These are phyloP conservation scores for Oceanites oceanicus DNA, from an alignment of 2,113 vertebrate species.

Conservation along the genomic window DNA sequence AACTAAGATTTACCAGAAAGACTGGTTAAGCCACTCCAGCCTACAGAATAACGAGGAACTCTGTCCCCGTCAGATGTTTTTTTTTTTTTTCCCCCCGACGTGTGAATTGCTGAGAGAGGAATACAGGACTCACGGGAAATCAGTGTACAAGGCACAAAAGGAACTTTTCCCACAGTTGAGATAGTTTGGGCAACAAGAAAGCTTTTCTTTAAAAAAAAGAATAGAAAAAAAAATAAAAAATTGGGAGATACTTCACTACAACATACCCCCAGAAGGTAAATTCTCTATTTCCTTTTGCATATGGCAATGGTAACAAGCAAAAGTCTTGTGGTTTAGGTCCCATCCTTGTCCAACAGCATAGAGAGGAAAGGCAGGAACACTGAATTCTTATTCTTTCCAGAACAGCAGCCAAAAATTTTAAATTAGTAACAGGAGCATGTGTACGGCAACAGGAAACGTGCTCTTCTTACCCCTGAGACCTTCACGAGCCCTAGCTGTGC, in stretches of 20 bases:
- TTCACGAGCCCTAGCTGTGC: background rate
- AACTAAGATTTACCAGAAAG: background rate
- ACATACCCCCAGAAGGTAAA: background rate
- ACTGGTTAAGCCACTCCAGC: background rate
- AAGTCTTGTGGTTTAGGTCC: background rate
- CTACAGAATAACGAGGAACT: background rate
- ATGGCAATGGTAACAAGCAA: background rate
- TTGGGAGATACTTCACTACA: background rate
- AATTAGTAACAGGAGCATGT: background rate
- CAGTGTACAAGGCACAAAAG: background rate
- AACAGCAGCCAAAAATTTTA: background rate
- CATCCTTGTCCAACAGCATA: background rate
- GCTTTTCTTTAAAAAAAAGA: background rate
- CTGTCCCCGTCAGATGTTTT: background rate
- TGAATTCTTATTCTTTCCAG: slow-evolving; percentile 16
- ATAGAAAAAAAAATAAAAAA: background rate
- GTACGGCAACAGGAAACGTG: background rate
- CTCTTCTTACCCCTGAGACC: background rate
- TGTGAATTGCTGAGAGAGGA: background rate
- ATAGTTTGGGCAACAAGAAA: background rate
- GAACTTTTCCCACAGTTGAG: background rate
- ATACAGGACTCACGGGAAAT: background rate
- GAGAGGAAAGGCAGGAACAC: background rate
- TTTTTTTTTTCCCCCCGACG: no score
- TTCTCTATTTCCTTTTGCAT: background rate